Percentiles rank a stretch among this genome's conserved stretches.
Conservation (phyloP, 2,888 invertebrate species). For the Zaprionus obscuricornis region DNA sequence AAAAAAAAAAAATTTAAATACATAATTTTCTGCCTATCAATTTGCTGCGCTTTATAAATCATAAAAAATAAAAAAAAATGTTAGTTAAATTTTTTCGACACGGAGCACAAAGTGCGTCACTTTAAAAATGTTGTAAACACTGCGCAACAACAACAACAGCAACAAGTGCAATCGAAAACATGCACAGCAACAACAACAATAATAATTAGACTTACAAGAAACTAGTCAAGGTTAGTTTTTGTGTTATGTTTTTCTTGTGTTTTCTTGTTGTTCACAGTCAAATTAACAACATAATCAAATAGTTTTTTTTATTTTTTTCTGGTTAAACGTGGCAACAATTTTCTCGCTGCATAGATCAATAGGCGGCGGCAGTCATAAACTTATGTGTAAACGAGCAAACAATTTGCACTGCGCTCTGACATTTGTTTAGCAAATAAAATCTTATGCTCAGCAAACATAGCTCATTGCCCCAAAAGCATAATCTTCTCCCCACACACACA, state of each 20-base stretch:
- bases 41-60: constrained; percentile 27
- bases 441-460: constrained; percentile 3
- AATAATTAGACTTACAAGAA: constrained; percentile 4
- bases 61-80: constrained; percentile 10
- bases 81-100: constrained; percentile 19
- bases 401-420: too few relatives aligned
- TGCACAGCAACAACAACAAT: too few relatives aligned
- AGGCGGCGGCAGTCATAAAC: constrained; percentile 13
- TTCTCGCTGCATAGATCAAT: constrained; percentile 32
- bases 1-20: constrained; percentile 49
- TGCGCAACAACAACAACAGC: too few relatives aligned
- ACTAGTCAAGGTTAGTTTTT: constrained; percentile 39
- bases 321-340: neutral
- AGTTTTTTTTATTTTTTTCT: constrained; percentile 25
- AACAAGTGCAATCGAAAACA: constrained; percentile 38
- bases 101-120: constrained; percentile 22
- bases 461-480: constrained; percentile 8
- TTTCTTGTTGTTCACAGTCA: constrained; percentile 32
- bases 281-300: constrained; percentile 49
- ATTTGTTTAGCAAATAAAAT: constrained; percentile 13
- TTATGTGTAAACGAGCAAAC: constrained; percentile 27
- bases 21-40: constrained; percentile 41
- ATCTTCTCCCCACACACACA: constrained; percentile 14
- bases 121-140: neutral
- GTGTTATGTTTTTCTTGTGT: neutral